Percentiles rank a stretch among this genome's conserved stretches.
These are phyloP conservation scores for Microchirus variegatus DNA, from an alignment of 2,797 vertebrate species.

Conservation along the genomic window DNA sequence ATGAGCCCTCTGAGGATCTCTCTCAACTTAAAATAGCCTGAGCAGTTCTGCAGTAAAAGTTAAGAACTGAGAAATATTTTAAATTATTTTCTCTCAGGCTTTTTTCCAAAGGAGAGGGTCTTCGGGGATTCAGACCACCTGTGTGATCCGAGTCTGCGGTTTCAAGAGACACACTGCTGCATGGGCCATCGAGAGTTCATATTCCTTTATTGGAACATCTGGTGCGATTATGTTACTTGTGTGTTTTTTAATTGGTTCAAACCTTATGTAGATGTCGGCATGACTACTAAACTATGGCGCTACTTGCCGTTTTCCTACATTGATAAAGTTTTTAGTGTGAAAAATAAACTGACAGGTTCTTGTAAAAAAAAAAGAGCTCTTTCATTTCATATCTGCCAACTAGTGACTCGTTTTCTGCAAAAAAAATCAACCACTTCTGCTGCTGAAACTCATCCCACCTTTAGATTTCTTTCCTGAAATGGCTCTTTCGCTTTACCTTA, in stretches of 20 bases:
- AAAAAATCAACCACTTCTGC: not conserved
- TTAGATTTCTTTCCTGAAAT: conserved; percentile 18
- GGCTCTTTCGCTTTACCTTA: conserved; percentile 13
- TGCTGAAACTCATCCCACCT: not conserved
- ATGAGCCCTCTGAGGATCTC: conserved; percentile 17
- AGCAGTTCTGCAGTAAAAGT: conserved; percentile 38
- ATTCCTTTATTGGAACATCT: conserved; percentile 54
- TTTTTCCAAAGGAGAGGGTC: conserved; percentile 29
- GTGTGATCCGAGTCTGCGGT: conserved; percentile 18
- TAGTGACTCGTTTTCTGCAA: conserved; percentile 3
- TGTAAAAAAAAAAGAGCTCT: too few species aligned
- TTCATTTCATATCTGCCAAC: conserved; percentile 9
- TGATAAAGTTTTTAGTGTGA: not conserved
- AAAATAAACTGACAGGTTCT: too few species aligned
- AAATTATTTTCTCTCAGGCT: conserved; percentile 33
- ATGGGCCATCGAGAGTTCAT: conserved; percentile 37
- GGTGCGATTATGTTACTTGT: conserved; percentile 52
- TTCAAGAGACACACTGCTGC: conserved; percentile 26
- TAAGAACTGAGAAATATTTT: conserved; percentile 30
- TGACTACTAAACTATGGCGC: conserved; percentile 19
- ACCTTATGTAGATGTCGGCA: conserved; percentile 21
- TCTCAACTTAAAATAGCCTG: conserved; percentile 38
- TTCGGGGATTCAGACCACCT: conserved; percentile 41
- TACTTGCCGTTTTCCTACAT: conserved; percentile 8
- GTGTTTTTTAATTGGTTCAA: conserved; percentile 45